Evolutionary conservation across 2,113 vertebrate species (phyloP).

Genomic region (Coptodon bakossiorum): DNA sequence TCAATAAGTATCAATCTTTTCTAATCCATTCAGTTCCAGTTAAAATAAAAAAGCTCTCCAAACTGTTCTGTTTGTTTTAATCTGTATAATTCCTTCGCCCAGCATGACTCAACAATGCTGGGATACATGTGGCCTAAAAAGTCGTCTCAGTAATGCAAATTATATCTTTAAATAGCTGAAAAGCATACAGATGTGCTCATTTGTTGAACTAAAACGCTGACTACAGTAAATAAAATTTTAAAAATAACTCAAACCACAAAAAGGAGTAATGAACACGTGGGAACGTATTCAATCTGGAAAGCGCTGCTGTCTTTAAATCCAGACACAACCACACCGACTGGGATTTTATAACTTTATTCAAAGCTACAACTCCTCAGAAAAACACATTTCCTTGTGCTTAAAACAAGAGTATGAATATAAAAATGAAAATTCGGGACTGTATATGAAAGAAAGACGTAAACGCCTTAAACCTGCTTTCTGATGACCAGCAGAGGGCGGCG

Average conservation of each 20-base stretch:
- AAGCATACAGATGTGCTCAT: neutral
- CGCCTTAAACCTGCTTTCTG: neutral
- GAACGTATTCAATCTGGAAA: neutral
- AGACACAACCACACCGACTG: neutral
- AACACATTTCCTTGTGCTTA: neutral
- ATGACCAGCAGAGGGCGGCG: neutral
- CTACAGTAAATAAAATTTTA: accelerated
- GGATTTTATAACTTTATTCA: neutral
- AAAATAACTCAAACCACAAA: neutral
- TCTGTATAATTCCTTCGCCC: accelerated
- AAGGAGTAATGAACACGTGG: accelerated
- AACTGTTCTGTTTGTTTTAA: neutral
- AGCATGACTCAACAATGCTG: neutral
- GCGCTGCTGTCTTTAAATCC: neutral
- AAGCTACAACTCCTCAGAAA: neutral
- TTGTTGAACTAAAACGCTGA: neutral
- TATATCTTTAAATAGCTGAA: neutral
- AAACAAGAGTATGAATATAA: neutral
- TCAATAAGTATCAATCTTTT: neutral
- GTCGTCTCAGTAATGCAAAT: neutral
- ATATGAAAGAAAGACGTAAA: neutral
- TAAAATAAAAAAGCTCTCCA: neutral
- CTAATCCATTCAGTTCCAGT: accelerated
- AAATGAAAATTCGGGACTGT: neutral
- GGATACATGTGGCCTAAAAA: neutral